Base-by-base conservation (phyloP, 2,888 invertebrate genomes). In the Zygothrica quintamaculata region DNA sequence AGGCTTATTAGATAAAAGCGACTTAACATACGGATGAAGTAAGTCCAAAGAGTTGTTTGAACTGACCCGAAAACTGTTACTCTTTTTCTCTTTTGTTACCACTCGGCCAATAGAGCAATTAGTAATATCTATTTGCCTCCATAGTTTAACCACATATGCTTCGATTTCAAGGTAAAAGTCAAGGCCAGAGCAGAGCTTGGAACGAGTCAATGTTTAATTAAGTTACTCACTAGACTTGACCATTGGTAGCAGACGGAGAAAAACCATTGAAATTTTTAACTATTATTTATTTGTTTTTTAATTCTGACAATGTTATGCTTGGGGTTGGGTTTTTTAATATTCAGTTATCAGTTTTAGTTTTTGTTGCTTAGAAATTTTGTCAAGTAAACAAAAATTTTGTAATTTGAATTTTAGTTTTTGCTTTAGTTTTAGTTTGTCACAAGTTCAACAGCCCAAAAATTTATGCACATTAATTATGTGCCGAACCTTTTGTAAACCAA, bases 151-250 rank as follows among this genome's bases (percentile, higher is more conserved):
- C 58, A 44, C 13, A 55, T 44, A 36, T 46, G 40, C 53, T 47
- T 43, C 47, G 46, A 44, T 43, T 51, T 69, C 59, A 72, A 85
- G 84, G 87, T 82, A 66, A 82, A 84, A 86, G 87, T 86, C 85
- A 86, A 85, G 87, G 85, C 65, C 79, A 50, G 34, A 47, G 13
- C 52, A 29, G 18, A 43, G 31, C 34, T 25, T 3, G 5, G 18
- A 22, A 5, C 18, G 18, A 12, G 8, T 31, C 31, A 31, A 31
- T 31, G n/a, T 31, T 8, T 31, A 31, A n/a, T 31, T 31, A 7
- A n/a, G 8, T 4, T 51, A 39, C 18, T n/a, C 2, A n/a, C n/a
- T n/a, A 31, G 31, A 31, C 6, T 36, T 9, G 18, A 36, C 46
- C 9, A 8, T 7, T 31, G 31, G 8, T n/a, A 3, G 8, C 3